These are phyloP conservation scores for Collichthys lucidus DNA, from an alignment of 2,113 vertebrate species.

Conservation along the genomic window DNA sequence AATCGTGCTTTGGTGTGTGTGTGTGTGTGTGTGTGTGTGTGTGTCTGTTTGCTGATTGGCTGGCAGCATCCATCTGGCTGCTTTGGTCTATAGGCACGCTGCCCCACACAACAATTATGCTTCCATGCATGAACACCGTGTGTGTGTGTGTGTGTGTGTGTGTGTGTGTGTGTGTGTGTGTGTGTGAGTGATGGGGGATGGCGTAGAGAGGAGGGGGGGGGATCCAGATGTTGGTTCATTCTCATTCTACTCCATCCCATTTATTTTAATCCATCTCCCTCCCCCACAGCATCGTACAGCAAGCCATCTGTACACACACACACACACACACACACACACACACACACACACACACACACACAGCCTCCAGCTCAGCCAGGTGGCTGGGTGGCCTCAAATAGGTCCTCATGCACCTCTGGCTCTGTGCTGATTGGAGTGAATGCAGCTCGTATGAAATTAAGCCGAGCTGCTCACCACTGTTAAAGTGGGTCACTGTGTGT, in stretches of 20 bases:
- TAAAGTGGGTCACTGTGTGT: constrained; percentile 51
- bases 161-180: not conserved
- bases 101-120: constrained; percentile 51
- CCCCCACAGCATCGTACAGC: constrained; percentile 58
- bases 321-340: constrained; percentile 53
- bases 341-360: constrained; percentile 42
- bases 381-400: constrained; percentile 54
- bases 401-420: constrained; percentile 49
- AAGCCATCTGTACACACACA: constrained; percentile 51
- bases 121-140: constrained; percentile 40
- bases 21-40: too few species aligned
- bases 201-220: not conserved
- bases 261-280: constrained; percentile 69
- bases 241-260: constrained; percentile 61
- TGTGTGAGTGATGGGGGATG: constrained; percentile 5
- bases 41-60: constrained; percentile 46
- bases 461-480: constrained; percentile 42
- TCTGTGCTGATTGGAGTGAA: constrained; percentile 56
- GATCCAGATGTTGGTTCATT: constrained; percentile 75
- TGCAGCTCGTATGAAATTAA: constrained; percentile 51
- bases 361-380: constrained; percentile 57
- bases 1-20: constrained; percentile 6
- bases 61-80: constrained; percentile 48
- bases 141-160: constrained; percentile 34
- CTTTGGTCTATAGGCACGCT: constrained; percentile 63